Base-by-base conservation (phyloP, 2,888 invertebrate genomes). In the Oscheius sp. region DNA sequence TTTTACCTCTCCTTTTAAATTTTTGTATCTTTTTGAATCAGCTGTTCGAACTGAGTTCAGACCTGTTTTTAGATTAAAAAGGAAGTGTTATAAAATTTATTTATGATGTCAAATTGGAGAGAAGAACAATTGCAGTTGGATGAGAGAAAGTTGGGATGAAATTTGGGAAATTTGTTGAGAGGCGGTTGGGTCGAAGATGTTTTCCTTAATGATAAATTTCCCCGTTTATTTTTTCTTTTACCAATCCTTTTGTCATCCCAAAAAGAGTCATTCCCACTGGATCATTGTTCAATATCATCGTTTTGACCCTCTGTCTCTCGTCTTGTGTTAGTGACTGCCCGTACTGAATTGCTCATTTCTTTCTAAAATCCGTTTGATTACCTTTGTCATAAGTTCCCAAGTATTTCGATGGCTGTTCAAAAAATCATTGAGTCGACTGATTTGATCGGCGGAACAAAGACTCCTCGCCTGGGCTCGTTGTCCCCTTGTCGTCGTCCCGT, bases 111-210 rank as follows among this genome's bases (percentile, higher is more conserved):
- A 49, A 49, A 66, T 66, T 16, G 66, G 66, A 18, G 52, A 27
- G 29, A 66, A 52, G 18, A 66, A 49, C 29, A 66, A 21, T 27
- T 66, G 66, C 18, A 46, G n/a, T 7, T 49, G 27, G 13, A 66
- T 66, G 18, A 49, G 12, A 13, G 66, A 66, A 16, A 66, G 66
- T 52, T 52, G 66, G 7, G 52, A 29, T 9, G 66, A 66, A 13
- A 66, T 66, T 27, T 52, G 49, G 16, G 66, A 66, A n/a, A 66
- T 27, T 52, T 66, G 66, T n/a, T 27, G 35, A 1, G 66, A 66
- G 29, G 23, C 49, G 29, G 66, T n/a, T n/a, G 52, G 52, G 29
- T 66, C 52, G 27, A 66, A 49, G 49, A 66, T 49, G 25, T 49
- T 66, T 35, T 46, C 52, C 66, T 66, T 25, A 21, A 41, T 18